A percentile compares a stretch with the other conserved stretches of the same genome.
phyloP scores from a whole-genome alignment of 2,113 vertebrate genomes.

The Centrocercus urophasianus region DNA sequence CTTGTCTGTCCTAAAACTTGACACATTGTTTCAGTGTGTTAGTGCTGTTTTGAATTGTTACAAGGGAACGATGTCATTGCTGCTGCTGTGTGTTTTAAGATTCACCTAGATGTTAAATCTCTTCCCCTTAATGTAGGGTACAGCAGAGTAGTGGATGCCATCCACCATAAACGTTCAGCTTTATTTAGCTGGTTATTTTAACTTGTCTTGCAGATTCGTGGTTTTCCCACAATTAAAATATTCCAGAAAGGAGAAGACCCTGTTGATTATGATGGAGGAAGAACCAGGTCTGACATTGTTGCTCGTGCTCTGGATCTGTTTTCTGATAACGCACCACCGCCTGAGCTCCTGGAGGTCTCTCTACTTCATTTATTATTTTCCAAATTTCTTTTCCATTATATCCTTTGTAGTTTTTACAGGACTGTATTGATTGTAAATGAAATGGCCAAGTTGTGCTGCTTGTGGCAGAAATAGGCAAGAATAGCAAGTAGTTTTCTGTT shows the following conservation, averaged over 20 bases:
- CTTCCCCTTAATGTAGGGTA: not conserved
- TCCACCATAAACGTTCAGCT: not conserved
- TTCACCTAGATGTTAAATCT: fast-evolving
- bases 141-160: not conserved
- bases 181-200: not conserved
- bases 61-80: too few species aligned
- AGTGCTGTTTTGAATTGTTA: not conserved
- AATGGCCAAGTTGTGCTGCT: not conserved
- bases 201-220: slow-evolving; percentile 83
- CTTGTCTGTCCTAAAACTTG: not conserved
- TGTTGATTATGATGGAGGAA: slow-evolving; percentile 91
- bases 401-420: not conserved
- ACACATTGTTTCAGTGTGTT: not conserved
- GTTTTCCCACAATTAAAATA: slow-evolving; percentile 96
- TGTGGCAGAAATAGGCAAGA: not conserved
- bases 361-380: not conserved
- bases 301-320: slow-evolving; percentile 89
- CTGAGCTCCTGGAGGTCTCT: slow-evolving; percentile 90
- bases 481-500: not conserved
- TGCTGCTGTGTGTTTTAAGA: not conserved
- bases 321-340: slow-evolving; percentile 89
- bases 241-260: slow-evolving; percentile 96
- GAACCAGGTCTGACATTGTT: slow-evolving; percentile 88
- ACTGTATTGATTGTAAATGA: not conserved
- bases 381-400: not conserved